Conservation (phyloP, 1,140 invertebrate genomes). For the Drosophila pseudoobscura region DNA sequence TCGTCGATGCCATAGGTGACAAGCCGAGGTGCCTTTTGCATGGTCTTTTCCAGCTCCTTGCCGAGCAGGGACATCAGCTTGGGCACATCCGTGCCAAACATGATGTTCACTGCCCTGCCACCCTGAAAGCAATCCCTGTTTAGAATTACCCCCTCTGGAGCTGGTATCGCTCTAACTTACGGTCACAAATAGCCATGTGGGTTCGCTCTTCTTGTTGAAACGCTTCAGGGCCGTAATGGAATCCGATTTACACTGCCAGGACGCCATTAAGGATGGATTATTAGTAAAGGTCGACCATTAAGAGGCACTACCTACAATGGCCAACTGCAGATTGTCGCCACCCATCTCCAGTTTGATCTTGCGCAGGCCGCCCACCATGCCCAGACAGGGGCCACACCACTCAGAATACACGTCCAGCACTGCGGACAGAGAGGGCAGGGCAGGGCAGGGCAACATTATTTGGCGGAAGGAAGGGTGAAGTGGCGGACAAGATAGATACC, state of each 20-base stretch:
- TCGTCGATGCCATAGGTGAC: slow-evolving; percentile 83
- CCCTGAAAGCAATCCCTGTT: slow-evolving; percentile 2
- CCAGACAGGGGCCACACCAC: slow-evolving; percentile 95
- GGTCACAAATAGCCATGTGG: slow-evolving; percentile 93
- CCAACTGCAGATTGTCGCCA: slow-evolving; percentile 91
- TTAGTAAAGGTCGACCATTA: neutral
- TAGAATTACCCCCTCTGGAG: neutral
- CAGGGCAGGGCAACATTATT: too few species aligned
- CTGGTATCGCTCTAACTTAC: slow-evolving; percentile 85
- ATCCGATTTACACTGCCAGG: slow-evolving; percentile 87
- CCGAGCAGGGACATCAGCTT: slow-evolving; percentile 88
- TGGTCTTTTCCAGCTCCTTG: slow-evolving; percentile 86
- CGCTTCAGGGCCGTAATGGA: slow-evolving; percentile 89
- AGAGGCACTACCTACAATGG: slow-evolving; percentile 86
- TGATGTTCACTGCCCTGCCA: slow-evolving; percentile 90
- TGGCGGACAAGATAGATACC: slow-evolving; percentile 84
- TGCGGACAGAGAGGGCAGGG: slow-evolving; percentile 69
- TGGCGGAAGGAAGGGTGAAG: too few species aligned
- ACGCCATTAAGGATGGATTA: neutral
- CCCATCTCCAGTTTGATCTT: slow-evolving; percentile 95
- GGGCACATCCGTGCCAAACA: slow-evolving; percentile 94
- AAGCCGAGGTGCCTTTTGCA: slow-evolving; percentile 70
- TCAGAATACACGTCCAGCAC: slow-evolving; percentile 96
- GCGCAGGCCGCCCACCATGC: slow-evolving; percentile 93
- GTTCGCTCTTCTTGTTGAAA: slow-evolving; percentile 94